Base-by-base conservation (phyloP, 2,888 invertebrate genomes). In the Ichneumoninae sp. region DNA sequence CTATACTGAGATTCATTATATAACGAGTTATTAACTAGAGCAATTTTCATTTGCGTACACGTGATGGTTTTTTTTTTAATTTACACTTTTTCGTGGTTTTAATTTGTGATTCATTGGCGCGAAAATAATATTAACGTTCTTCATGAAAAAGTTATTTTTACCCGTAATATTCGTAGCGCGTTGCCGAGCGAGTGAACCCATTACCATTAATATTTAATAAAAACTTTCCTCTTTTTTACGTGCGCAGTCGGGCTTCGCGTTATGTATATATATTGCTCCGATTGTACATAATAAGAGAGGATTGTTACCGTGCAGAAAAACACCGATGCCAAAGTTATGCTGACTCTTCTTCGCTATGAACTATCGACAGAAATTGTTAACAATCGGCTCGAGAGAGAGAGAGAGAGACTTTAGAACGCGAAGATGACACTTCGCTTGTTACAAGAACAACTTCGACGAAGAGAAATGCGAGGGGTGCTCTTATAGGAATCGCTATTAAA, bases 191-290 rank as follows among this genome's bases (percentile, higher is more conserved):
- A 54, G 66, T n/a, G 86, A 85, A 87, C 85, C 86, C 86, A 85
- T 87, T 88, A 82, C 85, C 89, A 88, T 90, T 89, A 90, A 89
- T 89, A 86, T 50, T 81, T 68, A 63, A 79, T 76, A 88, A 89
- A 86, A 90, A 90, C 85, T 89, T 90, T 68, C 60, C 50, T 66
- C 44, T 44, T 4, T 13, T 57, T n/a, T 50, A 57, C 36, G 76
- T 47, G 70, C 57, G 22, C 73, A 47, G 79, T 7, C 36, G 74
- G 57, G 8, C 57, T 54, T 52, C 50, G 13, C 40, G 10, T 26
- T 19, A 57, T 36, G 79, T n/a, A n/a, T 52, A 57, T 30, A 36
- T 65, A 26, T 75, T 47, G n/a, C 19, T 26, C 52, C 22, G 47
- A 44, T 77, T 68, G 33, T 70, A 50, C 1, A 19, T 70, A 16